Conservation (phyloP, 2,797 vertebrate species). For the Menidia menidia region DNA sequence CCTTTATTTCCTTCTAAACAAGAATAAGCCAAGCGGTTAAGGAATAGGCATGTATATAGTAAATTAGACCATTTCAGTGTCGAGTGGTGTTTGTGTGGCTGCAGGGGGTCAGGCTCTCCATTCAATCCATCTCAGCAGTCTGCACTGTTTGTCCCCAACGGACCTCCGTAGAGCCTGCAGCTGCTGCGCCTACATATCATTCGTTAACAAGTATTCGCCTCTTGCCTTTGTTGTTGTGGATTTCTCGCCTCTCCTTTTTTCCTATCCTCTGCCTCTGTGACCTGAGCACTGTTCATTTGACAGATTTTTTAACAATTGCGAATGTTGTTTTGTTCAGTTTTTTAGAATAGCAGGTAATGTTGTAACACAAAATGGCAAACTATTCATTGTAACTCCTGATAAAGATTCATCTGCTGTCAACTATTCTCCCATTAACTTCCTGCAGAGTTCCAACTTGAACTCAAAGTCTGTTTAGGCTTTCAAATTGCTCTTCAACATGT, state of each 20-base stretch:
- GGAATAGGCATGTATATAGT: conserved; percentile 71
- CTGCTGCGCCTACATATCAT: conserved; percentile 82
- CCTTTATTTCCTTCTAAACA: conserved; percentile 70
- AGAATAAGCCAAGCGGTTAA: conserved; percentile 67
- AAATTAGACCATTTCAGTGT: conserved; percentile 76
- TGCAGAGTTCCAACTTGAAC: conserved; percentile 2
- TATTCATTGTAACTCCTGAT: conserved; percentile 23
- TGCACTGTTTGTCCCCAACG: conserved; percentile 80
- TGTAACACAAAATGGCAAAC: conserved; percentile 43
- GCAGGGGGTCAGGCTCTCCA: conserved; percentile 74
- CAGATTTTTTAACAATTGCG: conserved; percentile 62
- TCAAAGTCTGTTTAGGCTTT: not conserved
- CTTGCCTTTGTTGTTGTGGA: conserved; percentile 70
- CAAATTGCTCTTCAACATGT: not conserved
- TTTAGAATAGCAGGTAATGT: conserved; percentile 44
- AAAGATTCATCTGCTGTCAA: conserved; percentile 18
- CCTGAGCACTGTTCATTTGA: conserved; percentile 69
- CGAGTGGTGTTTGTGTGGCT: conserved; percentile 76
- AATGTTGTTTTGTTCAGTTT: conserved; percentile 26
- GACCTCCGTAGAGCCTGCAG: conserved; percentile 80
- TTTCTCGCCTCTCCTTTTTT: conserved; percentile 52
- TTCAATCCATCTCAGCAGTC: conserved; percentile 81
- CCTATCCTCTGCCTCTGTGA: conserved; percentile 58
- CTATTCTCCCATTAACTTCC: conserved; percentile 10
- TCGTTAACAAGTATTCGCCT: conserved; percentile 78